Conservation (phyloP, 2,113 vertebrate species). For the Fulica atra region DNA sequence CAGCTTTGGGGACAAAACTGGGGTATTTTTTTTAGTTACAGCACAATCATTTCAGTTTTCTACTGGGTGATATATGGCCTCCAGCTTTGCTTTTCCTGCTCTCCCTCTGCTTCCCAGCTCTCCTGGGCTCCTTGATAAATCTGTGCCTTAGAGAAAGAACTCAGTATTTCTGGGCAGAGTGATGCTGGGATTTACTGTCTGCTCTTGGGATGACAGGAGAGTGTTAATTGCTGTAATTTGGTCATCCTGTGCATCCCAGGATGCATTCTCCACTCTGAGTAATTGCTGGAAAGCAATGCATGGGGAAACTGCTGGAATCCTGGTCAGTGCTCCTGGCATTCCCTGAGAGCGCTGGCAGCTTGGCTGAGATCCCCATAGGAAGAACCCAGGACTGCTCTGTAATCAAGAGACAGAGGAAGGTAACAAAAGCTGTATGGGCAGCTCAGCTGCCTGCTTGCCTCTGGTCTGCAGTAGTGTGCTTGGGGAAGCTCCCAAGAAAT, state of each 20-base stretch:
- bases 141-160: not conserved
- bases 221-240: not conserved
- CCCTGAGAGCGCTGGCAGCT: not conserved
- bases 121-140: not conserved
- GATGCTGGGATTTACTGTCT: not conserved
- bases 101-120: not conserved
- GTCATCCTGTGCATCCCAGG: not conserved
- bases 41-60: not conserved
- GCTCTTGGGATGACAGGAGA: not conserved
- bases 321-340: not conserved
- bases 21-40: no score
- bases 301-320: not conserved
- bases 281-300: not conserved
- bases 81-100: not conserved
- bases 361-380: not conserved
- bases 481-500: not conserved
- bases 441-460: not conserved
- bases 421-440: rapidly evolving
- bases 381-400: not conserved
- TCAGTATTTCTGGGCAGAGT: not conserved
- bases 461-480: rapidly evolving
- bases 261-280: rapidly evolving
- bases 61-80: rapidly evolving
- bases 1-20: not conserved
- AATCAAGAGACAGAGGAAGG: not conserved